Conservation (phyloP, 2,888 invertebrate species). For the Drosophila tripunctata region DNA sequence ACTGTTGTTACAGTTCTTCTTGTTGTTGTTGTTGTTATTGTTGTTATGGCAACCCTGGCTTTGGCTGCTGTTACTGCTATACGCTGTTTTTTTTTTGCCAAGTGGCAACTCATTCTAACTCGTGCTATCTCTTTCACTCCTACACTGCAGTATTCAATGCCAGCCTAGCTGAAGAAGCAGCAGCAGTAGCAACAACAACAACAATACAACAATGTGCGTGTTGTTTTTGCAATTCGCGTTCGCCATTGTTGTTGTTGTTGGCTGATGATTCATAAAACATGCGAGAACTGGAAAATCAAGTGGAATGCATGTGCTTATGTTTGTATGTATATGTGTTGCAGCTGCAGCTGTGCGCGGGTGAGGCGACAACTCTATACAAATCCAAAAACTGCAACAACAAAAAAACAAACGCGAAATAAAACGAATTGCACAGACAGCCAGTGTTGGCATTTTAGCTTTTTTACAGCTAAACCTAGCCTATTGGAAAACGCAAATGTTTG, state of each 20-base stretch:
- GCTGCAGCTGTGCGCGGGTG: conserved; percentile 70
- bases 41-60: conserved; percentile 17
- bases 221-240: conserved; percentile 27
- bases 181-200: conserved; percentile 21
- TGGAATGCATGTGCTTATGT: conserved; percentile 73
- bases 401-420: conserved; percentile 9
- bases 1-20: no score
- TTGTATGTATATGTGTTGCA: no score
- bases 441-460: no score
- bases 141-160: conserved; percentile 60
- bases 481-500: no score
- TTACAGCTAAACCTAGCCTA: no score
- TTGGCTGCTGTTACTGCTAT: conserved; percentile 44
- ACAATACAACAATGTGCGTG: conserved; percentile 62
- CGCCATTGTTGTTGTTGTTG: conserved; percentile 44
- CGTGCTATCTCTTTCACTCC: background rate
- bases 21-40: conserved; percentile 21
- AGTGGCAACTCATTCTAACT: conserved; percentile 15
- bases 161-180: conserved; percentile 36
- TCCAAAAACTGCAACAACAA: conserved; percentile 65
- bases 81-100: conserved; percentile 28
- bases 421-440: conserved; percentile 26
- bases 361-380: no score
- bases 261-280: conserved; percentile 74
- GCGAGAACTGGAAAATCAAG: conserved; percentile 78